A percentile compares a stretch with the other conserved stretches of the same genome.
phyloP scores from a whole-genome alignment of 2,888 invertebrate species.

The Morpho achilles region DNA sequence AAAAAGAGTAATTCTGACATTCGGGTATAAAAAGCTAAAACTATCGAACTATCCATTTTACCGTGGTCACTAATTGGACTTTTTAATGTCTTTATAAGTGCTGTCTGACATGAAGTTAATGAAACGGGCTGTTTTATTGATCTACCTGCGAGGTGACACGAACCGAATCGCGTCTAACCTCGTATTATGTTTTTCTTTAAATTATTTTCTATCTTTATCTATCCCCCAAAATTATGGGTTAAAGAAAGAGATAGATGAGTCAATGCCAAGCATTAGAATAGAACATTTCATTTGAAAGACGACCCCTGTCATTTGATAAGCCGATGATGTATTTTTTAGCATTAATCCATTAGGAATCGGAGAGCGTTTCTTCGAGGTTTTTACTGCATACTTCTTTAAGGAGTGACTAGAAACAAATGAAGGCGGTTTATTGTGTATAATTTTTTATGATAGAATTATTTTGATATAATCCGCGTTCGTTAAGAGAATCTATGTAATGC shows the following conservation, averaged over 20 bases:
- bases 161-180: conserved; percentile 61
- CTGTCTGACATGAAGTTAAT: conserved; percentile 67
- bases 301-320: conserved; percentile 74
- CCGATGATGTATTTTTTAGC: conserved; percentile 65
- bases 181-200: conserved; percentile 70
- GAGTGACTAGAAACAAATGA: not conserved
- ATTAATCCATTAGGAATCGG: conserved; percentile 61
- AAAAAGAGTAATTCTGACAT: no score
- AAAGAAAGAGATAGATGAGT: conserved; percentile 40
- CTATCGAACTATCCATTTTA: conserved; percentile 26
- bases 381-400: not conserved
- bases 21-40: conserved; percentile 1
- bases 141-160: conserved; percentile 75
- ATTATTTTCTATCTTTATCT: conserved; percentile 54
- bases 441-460: no score
- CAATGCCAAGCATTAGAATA: conserved; percentile 56
- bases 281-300: conserved; percentile 69
- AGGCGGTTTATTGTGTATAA: no score
- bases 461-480: no score
- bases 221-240: conserved; percentile 21
- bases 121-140: conserved; percentile 73
- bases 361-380: conserved; percentile 44
- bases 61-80: conserved; percentile 45
- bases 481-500: no score
- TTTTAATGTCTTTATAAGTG: conserved; percentile 79